phyloP scores from a whole-genome alignment of 2,888 invertebrate genomes.

The Steinernema scapterisci region DNA sequence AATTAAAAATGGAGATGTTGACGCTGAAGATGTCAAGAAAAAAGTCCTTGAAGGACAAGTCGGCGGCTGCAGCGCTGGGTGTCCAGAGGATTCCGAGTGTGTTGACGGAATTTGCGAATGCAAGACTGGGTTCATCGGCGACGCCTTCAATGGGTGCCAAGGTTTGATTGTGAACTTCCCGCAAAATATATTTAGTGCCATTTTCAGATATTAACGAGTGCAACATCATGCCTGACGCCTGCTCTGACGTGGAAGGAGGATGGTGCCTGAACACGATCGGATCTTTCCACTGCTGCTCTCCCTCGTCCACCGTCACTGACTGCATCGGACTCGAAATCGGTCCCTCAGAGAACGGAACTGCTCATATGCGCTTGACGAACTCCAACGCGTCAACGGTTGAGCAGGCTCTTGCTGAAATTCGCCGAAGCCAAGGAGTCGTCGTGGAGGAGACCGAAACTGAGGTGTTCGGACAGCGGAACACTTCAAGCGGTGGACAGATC shows the following conservation, averaged over 20 bases:
- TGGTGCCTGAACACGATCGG: constrained; percentile 66
- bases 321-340: constrained; percentile 42
- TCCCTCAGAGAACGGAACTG: background rate
- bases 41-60: background rate
- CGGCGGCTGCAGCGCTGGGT: constrained; percentile 33
- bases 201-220: constrained; percentile 57
- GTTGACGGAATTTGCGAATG: constrained; percentile 56
- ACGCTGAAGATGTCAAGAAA: constrained; percentile 37
- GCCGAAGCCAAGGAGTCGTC: background rate
- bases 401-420: background rate
- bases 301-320: constrained; percentile 44
- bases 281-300: constrained; percentile 64
- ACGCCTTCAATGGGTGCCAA: constrained; percentile 53
- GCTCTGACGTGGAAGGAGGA: constrained; percentile 44
- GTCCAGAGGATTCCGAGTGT: constrained; percentile 60
- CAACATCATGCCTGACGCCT: constrained; percentile 42
- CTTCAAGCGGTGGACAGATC: constrained; percentile 51
- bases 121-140: constrained; percentile 55
- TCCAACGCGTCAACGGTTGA: background rate
- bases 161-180: constrained; percentile 38
- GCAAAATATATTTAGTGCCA: too few species aligned
- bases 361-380: background rate
- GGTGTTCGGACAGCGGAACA: constrained; percentile 38
- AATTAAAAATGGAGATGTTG: constrained; percentile 28
- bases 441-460: background rate